These are phyloP conservation scores for Lysiphlebus fabarum DNA, from an alignment of 1,140 invertebrate species.

Conservation along the genomic window DNA sequence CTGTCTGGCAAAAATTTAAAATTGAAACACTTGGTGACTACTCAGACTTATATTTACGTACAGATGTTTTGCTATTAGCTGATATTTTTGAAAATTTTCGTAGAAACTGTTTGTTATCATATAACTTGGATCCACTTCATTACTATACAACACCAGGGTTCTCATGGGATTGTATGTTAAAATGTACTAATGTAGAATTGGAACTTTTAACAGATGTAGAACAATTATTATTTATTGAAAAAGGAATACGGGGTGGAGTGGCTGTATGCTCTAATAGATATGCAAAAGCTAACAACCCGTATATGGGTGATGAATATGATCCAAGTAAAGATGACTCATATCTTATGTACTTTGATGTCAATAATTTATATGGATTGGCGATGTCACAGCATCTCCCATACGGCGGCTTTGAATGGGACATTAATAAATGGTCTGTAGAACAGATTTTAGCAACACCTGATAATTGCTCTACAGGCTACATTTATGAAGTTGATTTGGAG, in stretches of 20 bases:
- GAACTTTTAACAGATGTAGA: neutral
- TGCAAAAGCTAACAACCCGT: constrained; percentile 53
- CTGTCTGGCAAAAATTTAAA: constrained; percentile 43
- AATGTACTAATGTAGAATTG: neutral
- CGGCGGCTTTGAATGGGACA: constrained; percentile 49
- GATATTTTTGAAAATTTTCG: constrained; percentile 6
- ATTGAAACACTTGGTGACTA: constrained; percentile 32
- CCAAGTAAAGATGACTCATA: constrained; percentile 34
- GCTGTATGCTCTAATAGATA: constrained; percentile 10
- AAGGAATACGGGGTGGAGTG: neutral
- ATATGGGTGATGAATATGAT: constrained; percentile 41
- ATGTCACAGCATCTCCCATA: constrained; percentile 50
- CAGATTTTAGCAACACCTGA: neutral
- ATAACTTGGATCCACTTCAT: neutral
- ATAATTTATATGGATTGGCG: constrained; percentile 57
- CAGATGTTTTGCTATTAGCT: neutral
- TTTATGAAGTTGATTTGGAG: neutral
- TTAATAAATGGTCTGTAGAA: constrained; percentile 2
- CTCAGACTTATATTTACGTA: neutral
- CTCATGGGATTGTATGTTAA: neutral
- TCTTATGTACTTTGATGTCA: constrained; percentile 54
- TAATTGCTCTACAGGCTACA: neutral
- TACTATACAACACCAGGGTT: neutral
- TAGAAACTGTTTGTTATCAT: neutral
- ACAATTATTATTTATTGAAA: neutral